These are phyloP conservation scores for Meandrusa payeni DNA, from an alignment of 2,888 invertebrate genomes.

Conservation along the genomic window DNA sequence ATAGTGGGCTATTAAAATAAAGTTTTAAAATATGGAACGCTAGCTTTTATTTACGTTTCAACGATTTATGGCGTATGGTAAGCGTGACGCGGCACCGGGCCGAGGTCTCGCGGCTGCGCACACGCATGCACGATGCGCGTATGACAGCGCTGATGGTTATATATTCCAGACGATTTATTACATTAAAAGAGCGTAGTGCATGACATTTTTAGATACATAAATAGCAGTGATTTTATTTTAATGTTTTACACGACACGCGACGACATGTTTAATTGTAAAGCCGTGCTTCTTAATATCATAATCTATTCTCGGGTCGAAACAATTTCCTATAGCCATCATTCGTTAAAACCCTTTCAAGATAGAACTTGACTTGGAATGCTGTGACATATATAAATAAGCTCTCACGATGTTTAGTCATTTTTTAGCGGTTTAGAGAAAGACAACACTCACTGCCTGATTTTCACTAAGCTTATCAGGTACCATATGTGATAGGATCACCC, in stretches of 20 bases:
- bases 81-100: constrained; percentile 44
- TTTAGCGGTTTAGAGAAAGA: no score
- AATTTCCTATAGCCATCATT: constrained; percentile 43
- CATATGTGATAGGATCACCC: no score
- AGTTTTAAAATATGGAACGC: constrained; percentile 76
- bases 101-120: constrained; percentile 31
- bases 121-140: constrained; percentile 48
- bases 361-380: constrained; percentile 6
- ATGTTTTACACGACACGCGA: constrained; percentile 76
- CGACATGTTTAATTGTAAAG: constrained; percentile 73
- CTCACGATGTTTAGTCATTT: no score
- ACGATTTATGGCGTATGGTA: constrained; percentile 69
- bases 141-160: constrained; percentile 78
- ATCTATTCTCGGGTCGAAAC: constrained; percentile 65
- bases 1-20: constrained; percentile 77
- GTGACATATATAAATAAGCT: constrained; percentile 22
- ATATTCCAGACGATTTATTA: constrained; percentile 80
- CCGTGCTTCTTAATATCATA: constrained; percentile 58
- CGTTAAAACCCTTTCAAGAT: constrained; percentile 8
- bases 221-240: constrained; percentile 78
- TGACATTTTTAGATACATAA: constrained; percentile 74
- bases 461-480: no score
- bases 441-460: no score
- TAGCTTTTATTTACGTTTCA: constrained; percentile 72
- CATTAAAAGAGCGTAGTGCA: constrained; percentile 72